These are phyloP conservation scores for Leuciscus waleckii DNA, from an alignment of 2,797 vertebrate species.

Conservation along the genomic window DNA sequence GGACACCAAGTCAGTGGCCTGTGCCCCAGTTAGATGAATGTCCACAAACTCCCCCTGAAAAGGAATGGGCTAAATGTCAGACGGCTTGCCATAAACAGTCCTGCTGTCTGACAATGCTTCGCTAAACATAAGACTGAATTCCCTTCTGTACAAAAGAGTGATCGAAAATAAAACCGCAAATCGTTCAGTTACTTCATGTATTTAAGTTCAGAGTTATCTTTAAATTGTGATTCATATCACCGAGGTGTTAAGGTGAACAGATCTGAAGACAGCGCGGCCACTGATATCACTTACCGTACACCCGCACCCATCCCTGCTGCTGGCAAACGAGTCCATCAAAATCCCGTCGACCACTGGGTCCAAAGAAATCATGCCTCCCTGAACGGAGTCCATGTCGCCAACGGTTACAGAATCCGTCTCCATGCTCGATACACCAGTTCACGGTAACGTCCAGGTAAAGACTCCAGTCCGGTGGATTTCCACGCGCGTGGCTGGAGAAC, in stretches of 20 bases:
- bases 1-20: not conserved
- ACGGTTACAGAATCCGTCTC: constrained; percentile 70
- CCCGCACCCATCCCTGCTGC: constrained; percentile 92
- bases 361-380: constrained; percentile 74
- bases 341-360: constrained; percentile 85
- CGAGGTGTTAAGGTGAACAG: not conserved
- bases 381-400: constrained; percentile 78
- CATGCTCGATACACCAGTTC: constrained; percentile 60
- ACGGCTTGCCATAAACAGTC: not conserved
- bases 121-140: not conserved
- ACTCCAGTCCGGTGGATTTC: constrained; percentile 48
- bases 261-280: not conserved
- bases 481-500: not conserved
- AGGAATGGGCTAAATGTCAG: not conserved
- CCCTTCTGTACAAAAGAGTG: not conserved
- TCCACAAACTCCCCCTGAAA: not conserved
- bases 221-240: not conserved
- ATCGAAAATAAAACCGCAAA: not conserved
- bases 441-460: constrained; percentile 45
- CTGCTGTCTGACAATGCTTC: not conserved
- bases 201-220: not conserved
- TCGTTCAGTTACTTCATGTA: not conserved
- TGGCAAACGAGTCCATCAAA: constrained; percentile 88
- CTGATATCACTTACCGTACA: constrained; percentile 84
- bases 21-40: not conserved